Evolutionary conservation across 2,797 vertebrate genomes (phyloP).

Genomic region (Mormyrus hasselquistii): DNA sequence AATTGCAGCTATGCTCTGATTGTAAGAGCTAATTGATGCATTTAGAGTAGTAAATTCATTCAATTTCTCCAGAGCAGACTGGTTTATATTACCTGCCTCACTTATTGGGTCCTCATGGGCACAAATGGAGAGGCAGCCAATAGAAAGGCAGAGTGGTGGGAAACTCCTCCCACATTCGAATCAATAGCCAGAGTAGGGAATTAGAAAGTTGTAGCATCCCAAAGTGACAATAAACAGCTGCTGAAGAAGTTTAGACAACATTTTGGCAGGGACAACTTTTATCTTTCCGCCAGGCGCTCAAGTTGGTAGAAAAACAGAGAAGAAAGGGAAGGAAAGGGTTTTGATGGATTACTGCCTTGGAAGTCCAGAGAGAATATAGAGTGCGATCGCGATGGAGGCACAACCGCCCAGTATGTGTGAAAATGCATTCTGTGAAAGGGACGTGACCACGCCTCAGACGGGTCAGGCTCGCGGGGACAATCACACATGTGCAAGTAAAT

Average conservation of each 20-base stretch:
- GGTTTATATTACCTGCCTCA: neutral
- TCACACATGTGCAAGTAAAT: neutral
- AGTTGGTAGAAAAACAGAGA: slow-evolving; percentile 11
- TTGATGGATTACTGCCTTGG: slow-evolving; percentile 35
- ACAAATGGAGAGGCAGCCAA: neutral
- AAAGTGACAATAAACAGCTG: neutral
- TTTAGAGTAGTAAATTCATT: neutral
- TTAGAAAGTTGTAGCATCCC: neutral
- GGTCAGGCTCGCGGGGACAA: neutral
- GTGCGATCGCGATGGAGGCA: neutral
- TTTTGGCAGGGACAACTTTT: neutral
- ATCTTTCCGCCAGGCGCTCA: neutral
- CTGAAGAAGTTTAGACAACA: neutral
- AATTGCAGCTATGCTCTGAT: neutral
- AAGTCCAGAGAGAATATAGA: neutral
- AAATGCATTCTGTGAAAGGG: neutral
- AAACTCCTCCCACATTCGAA: neutral
- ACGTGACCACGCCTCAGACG: neutral
- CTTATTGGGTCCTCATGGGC: neutral
- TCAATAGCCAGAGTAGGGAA: neutral
- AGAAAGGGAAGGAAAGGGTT: slow-evolving; percentile 27
- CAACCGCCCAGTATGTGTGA: neutral
- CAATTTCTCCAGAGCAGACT: neutral
- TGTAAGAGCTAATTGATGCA: neutral
- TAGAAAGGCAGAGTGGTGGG: neutral